Percentiles rank a stretch among this genome's conserved stretches.
Evolutionary conservation across 2,113 vertebrate species (phyloP).

Genomic region (Gadus macrocephalus): DNA sequence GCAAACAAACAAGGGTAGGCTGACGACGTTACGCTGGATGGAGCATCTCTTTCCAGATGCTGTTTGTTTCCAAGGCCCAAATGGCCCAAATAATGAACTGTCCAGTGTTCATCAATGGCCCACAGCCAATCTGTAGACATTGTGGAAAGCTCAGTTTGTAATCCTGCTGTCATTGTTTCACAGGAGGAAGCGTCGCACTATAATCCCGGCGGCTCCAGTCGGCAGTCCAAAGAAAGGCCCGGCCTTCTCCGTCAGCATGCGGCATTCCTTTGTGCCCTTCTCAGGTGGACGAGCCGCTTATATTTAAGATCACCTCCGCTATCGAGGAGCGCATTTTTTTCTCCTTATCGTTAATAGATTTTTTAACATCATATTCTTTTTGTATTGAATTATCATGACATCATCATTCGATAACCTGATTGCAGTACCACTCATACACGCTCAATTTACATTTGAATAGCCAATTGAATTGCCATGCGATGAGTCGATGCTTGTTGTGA

Average conservation of each 20-base stretch:
- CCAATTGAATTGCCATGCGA: not conserved
- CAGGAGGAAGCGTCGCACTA: constrained; percentile 51
- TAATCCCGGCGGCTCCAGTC: constrained; percentile 19
- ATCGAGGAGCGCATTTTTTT: not conserved
- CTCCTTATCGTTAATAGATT: not conserved
- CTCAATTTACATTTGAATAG: not conserved
- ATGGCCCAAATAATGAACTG: not conserved
- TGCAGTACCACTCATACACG: not conserved
- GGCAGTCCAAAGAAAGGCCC: constrained; percentile 59
- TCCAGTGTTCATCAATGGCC: not conserved
- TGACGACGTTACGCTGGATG: not conserved
- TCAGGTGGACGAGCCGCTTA: constrained; percentile 71
- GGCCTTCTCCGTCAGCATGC: constrained; percentile 89
- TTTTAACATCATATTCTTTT: too few species aligned
- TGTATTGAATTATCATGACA: too few species aligned
- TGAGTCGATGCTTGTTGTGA: not conserved
- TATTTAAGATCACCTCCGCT: not conserved
- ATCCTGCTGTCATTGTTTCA: constrained; percentile 2
- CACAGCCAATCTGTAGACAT: too few species aligned
- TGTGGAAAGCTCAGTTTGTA: too few species aligned
- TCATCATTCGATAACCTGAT: not conserved
- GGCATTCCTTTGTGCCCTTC: constrained; percentile 93
- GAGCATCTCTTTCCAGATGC: not conserved
- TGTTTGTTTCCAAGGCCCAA: not conserved
- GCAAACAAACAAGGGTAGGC: constrained; percentile 51